Conservation (phyloP, 1,140 invertebrate genomes). For the Hydropsyche tenuis region DNA sequence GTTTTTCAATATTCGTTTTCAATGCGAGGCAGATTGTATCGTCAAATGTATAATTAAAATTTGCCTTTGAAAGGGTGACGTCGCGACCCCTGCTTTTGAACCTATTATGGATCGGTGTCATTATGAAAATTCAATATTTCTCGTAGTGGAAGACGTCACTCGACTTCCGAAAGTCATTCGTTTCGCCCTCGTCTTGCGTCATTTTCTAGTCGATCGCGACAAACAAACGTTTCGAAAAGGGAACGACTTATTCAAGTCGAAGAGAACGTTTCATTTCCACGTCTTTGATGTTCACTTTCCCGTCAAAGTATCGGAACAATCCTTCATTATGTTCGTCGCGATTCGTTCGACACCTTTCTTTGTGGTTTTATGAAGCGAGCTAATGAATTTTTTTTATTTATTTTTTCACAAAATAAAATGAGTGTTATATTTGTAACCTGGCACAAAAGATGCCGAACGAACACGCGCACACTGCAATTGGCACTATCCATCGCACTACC, state of each 20-base stretch:
- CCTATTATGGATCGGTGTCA: background rate
- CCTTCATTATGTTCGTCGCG: constrained; percentile 9
- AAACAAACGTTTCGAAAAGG: constrained; percentile 43
- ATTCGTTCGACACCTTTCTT: background rate
- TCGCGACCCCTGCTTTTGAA: background rate
- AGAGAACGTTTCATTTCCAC: constrained; percentile 45
- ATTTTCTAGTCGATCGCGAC: constrained; percentile 41
- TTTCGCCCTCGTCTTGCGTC: constrained; percentile 38
- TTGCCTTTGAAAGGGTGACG: background rate
- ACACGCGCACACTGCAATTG: constrained; percentile 30
- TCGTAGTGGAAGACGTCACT: background rate
- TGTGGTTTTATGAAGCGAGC: too few species aligned
- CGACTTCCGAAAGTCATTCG: constrained; percentile 33
- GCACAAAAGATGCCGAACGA: too few species aligned
- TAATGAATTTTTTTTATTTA: too few species aligned
- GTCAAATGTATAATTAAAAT: background rate
- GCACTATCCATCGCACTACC: constrained; percentile 20
- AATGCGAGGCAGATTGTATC: too few species aligned
- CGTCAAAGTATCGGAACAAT: constrained; percentile 15
- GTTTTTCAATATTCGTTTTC: background rate
- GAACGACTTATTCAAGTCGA: constrained; percentile 35
- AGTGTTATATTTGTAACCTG: too few species aligned
- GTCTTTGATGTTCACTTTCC: constrained; percentile 42
- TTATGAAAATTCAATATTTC: constrained; percentile 30
- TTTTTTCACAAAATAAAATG: too few species aligned